phyloP scores from a whole-genome alignment of 2,888 invertebrate genomes.

The Torymus aiolomorphi region DNA sequence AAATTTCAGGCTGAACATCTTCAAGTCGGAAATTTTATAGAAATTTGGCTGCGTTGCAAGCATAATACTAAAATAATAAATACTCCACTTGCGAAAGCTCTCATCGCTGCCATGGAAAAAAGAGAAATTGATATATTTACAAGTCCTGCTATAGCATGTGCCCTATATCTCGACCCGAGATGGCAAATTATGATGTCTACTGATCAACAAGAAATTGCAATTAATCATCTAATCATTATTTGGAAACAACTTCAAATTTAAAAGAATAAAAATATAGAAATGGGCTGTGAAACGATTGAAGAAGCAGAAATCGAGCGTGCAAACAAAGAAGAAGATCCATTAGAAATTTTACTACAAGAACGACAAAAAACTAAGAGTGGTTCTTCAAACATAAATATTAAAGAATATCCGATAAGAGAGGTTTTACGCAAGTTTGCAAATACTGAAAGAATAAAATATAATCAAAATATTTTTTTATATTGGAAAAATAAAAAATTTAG shows the following conservation, averaged over 20 bases:
- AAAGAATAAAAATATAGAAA: too few species aligned
- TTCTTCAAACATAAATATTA: too few species aligned
- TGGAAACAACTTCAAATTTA: too few species aligned
- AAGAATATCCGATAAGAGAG: too few species aligned
- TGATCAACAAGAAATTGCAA: neutral
- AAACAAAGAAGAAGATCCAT: too few species aligned
- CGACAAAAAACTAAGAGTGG: too few species aligned
- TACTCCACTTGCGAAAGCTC: neutral
- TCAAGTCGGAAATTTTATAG: neutral
- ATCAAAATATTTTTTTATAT: neutral
- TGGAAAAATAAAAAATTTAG: neutral
- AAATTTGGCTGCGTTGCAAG: neutral
- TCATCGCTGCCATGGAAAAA: neutral
- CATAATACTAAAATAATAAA: neutral
- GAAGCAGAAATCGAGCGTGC: too few species aligned
- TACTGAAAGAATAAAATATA: constrained; percentile 6
- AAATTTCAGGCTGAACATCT: constrained; percentile 22
- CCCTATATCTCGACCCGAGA: neutral
- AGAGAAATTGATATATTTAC: neutral
- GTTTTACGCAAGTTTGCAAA: too few species aligned
- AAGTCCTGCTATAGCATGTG: neutral
- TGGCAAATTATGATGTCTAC: neutral
- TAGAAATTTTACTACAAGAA: too few species aligned
- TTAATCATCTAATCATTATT: neutral
- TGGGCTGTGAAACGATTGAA: too few species aligned